Conservation (phyloP, 2,113 vertebrate genomes). For the Phyllostomus discolor region DNA sequence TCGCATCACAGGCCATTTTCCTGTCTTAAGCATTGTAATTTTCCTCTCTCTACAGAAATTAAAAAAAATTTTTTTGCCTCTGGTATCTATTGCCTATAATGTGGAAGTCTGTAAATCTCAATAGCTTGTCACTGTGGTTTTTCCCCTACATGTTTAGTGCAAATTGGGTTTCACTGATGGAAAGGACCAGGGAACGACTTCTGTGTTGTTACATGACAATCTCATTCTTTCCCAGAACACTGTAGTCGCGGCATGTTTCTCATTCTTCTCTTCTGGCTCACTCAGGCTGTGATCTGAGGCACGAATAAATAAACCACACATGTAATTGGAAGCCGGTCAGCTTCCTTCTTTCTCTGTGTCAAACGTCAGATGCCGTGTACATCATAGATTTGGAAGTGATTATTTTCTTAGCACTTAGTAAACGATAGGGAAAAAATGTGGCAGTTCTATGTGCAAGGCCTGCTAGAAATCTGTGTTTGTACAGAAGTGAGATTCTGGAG, state of each 20-base stretch:
- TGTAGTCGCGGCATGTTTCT: not conserved
- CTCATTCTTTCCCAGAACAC: not conserved
- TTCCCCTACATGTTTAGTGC: not conserved
- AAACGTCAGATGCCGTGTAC: not conserved
- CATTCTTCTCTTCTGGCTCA: not conserved
- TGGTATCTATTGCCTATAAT: not conserved
- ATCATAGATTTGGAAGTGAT: not conserved
- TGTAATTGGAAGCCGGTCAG: not conserved
- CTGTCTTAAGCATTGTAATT: not conserved
- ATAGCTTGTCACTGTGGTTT: not conserved
- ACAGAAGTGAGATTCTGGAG: not conserved
- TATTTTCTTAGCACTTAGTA: not conserved
- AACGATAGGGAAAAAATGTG: not conserved
- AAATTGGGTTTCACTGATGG: constrained; percentile 4
- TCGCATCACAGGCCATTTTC: not conserved
- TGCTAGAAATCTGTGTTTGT: not conserved
- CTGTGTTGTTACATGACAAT: not conserved
- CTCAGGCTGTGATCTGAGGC: not conserved
- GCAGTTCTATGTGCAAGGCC: not conserved
- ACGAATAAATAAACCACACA: not conserved
- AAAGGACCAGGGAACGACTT: not conserved
- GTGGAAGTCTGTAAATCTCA: not conserved
- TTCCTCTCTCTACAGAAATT: not conserved
- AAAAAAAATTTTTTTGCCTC: not conserved
- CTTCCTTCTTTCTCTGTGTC: not conserved